Evolutionary conservation across 2,888 invertebrate species (phyloP).

Genomic region (Erebia aethiops): DNA sequence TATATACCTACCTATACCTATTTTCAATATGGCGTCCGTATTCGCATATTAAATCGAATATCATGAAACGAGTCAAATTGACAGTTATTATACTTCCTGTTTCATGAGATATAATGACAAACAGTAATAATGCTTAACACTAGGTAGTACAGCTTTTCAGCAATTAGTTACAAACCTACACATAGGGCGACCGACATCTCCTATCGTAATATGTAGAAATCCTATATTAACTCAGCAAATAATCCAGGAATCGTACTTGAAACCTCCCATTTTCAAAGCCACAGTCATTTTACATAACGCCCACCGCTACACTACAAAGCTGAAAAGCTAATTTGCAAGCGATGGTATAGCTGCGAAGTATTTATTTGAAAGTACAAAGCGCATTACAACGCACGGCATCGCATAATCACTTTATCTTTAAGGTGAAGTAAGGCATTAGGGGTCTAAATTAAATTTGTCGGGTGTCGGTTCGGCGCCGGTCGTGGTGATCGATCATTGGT

Average conservation of each 20-base stretch:
- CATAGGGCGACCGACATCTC: no score
- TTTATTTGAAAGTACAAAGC: slow-evolving; percentile 22
- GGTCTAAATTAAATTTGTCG: slow-evolving; percentile 80
- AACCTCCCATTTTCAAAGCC: neutral
- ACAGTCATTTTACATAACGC: neutral
- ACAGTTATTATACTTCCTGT: no score
- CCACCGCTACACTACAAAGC: neutral
- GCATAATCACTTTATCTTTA: slow-evolving; percentile 56
- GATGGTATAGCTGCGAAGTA: neutral
- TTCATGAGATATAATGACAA: no score
- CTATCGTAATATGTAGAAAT: no score
- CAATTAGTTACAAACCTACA: no score
- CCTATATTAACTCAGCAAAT: no score
- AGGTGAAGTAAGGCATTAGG: slow-evolving; percentile 60
- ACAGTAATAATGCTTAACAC: no score
- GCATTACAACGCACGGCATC: slow-evolving; percentile 16
- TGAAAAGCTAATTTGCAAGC: neutral
- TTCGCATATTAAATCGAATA: no score
- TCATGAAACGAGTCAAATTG: no score
- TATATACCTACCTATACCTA: no score
- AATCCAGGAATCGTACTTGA: neutral
- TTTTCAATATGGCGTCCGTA: no score
- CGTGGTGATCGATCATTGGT: slow-evolving; percentile 76
- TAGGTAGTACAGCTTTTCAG: no score
- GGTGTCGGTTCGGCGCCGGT: slow-evolving; percentile 68